Conservation (phyloP, 2,797 vertebrate species). For the Dicrostonyx torquatus region DNA sequence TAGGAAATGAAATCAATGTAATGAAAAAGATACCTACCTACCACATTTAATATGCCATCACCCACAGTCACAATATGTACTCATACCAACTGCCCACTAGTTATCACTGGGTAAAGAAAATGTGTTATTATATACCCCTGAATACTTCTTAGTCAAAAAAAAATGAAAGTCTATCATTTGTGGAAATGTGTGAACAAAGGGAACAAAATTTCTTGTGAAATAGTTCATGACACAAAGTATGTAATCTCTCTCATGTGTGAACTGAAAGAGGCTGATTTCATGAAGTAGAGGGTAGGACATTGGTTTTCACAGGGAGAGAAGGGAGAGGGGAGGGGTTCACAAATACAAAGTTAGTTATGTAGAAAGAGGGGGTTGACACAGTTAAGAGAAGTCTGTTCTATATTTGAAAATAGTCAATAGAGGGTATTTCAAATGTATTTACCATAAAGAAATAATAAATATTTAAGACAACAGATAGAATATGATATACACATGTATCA, state of each 20-base stretch:
- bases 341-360: background rate
- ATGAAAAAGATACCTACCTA: background rate
- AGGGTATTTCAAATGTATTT: background rate
- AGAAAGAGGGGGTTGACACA: background rate
- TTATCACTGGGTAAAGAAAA: background rate
- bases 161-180: background rate
- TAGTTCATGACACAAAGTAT: background rate
- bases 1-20: background rate
- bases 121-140: background rate
- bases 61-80: background rate
- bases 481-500: background rate
- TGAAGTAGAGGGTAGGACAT: background rate
- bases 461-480: background rate
- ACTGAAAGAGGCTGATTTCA: background rate
- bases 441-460: background rate
- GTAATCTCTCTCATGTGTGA: background rate
- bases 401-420: background rate
- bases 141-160: background rate
- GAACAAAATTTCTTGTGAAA: background rate
- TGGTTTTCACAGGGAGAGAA: background rate
- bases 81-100: background rate
- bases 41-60: background rate
- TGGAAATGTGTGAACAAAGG: background rate
- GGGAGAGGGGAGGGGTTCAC: background rate
- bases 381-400: background rate